A percentile compares a stretch with the other conserved stretches of the same genome.
These are phyloP conservation scores for Zeuzera pyrina DNA, from an alignment of 2,888 invertebrate species.

Conservation along the genomic window DNA sequence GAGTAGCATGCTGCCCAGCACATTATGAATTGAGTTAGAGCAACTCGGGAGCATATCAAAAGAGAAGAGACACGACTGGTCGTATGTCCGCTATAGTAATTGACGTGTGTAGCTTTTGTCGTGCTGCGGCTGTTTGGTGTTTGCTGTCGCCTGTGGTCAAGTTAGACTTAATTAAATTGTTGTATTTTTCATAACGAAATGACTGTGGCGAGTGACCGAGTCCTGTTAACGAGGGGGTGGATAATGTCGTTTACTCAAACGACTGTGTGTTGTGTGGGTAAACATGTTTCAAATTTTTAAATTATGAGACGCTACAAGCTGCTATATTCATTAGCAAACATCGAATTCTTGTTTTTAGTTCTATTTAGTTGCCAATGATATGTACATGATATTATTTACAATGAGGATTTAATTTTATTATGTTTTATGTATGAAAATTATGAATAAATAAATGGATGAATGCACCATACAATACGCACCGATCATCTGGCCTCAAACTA, in stretches of 20 bases:
- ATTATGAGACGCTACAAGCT: constrained; percentile 20
- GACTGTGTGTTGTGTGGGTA: constrained; percentile 21
- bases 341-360: no score
- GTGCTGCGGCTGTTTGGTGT: constrained; percentile 44
- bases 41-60: constrained; percentile 36
- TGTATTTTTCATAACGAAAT: constrained; percentile 64
- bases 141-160: constrained; percentile 47
- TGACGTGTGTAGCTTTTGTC: constrained; percentile 65
- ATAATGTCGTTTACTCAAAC: constrained; percentile 43
- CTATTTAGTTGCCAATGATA: no score
- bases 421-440: no score
- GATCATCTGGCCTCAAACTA: no score
- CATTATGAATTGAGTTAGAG: constrained; percentile 62
- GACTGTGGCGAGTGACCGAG: constrained; percentile 38
- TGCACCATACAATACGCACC: no score
- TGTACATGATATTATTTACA: no score
- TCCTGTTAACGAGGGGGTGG: constrained; percentile 42
- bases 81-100: constrained; percentile 40
- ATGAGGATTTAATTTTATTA: no score
- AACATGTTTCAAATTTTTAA: constrained; percentile 27
- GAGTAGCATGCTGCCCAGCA: constrained; percentile 24
- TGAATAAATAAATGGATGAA: no score
- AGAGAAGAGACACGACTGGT: constrained; percentile 30
- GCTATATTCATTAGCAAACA: no score
- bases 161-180: constrained; percentile 69